Base-by-base conservation (phyloP, 2,113 vertebrate species). In the Salvelinus namaycush region DNA sequence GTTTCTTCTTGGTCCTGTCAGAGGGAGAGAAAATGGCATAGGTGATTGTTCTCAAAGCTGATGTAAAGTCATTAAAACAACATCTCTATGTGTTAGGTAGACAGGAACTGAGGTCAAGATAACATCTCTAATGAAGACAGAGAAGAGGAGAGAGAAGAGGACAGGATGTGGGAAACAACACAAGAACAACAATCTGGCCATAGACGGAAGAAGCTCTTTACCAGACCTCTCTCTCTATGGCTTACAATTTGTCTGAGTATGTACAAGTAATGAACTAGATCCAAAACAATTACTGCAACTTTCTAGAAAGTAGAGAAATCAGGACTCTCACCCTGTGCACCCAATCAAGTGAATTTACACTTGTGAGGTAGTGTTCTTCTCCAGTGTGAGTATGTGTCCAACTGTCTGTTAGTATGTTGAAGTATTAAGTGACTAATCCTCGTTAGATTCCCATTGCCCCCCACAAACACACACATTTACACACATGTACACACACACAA, bases 1-100 rank as follows among this genome's bases (percentile, higher is more conserved):
- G 70, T 84, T 79, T 81, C 59, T 77, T 76, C 71, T 67, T 80
- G 75, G 81, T 86, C 83, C 87, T 92, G 83, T 75, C n/a, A 79
- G 44, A 77, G 27, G 76, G 68, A 68, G 5, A 69, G 39, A 66
- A n/a, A 44, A 62, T 22, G n/a, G 59, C n/a, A 22, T 22, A 62
- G 59, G 7, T 22, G 20, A 62, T 24, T 24, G n/a, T 62, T 62
- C 59, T 62, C 59, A 24, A 16, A 62, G n/a, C 2, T 62, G 14
- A n/a, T 44, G 9, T 44, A 44, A 44, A 44, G 39, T 62, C 39
- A 11, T 22, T 3, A 24, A 24, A n/a, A n/a, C 59, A 60, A 60
- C 59, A 22, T 39, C 39, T 39, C 39, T 44, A 44, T 9, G 18
- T 9, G n/a, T 22, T 62, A 62, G 59, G 59, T 62, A 62, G 59